These are phyloP conservation scores for Ostrea edulis DNA, from an alignment of 1,140 invertebrate species.

Conservation along the genomic window DNA sequence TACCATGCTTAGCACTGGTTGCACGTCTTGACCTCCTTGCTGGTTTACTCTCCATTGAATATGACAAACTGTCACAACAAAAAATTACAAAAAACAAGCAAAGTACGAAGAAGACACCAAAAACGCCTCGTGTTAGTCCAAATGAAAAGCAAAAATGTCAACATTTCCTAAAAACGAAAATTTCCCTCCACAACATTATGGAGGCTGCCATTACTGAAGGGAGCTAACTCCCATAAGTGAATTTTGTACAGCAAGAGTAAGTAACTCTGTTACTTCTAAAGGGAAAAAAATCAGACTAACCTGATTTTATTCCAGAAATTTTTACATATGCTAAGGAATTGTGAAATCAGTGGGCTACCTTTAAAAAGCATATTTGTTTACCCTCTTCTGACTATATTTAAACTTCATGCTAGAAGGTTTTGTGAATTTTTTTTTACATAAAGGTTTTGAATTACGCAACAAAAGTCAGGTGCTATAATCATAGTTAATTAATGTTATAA, in stretches of 20 bases:
- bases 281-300: neutral
- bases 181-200: constrained; percentile 29
- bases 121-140: neutral
- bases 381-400: too few relatives aligned
- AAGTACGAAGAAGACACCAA: neutral
- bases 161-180: neutral
- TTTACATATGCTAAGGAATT: neutral
- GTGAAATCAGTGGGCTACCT: neutral
- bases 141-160: neutral
- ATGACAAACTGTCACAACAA: neutral
- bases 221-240: neutral
- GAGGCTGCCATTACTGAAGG: constrained; percentile 29
- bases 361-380: too few relatives aligned
- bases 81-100: neutral
- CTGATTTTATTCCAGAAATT: neutral
- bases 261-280: neutral
- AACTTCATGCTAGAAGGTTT: too few relatives aligned
- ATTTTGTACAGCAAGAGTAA: neutral
- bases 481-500: too few relatives aligned
- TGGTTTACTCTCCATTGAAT: constrained; percentile 13
- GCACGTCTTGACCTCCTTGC: neutral
- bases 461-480: too few relatives aligned
- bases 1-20: neutral
- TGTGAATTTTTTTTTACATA: too few relatives aligned
- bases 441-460: too few relatives aligned